Base-by-base conservation (phyloP, 2,888 invertebrate species). In the Cantharis nigra region DNA sequence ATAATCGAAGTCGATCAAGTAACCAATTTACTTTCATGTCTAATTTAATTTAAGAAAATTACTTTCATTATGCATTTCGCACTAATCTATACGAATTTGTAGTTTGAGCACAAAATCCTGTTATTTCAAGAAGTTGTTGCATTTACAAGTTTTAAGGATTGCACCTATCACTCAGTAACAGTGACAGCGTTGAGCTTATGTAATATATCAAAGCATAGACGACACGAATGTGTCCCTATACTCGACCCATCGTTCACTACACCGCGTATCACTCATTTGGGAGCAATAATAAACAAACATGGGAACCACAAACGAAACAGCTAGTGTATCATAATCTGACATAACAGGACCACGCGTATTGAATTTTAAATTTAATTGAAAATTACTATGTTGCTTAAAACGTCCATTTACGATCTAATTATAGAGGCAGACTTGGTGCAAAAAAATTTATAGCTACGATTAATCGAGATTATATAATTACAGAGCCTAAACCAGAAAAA, bases 201-300 rank as follows among this genome's bases (percentile, higher is more conserved):
- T 76, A 79, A 81, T 82, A 80, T 75, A 80, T 82, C 81, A 82
- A 80, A 78, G 80, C 78, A 79, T 77, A 75, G 74, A 79, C 78
- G 79, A 80, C 80, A 77, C 75, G 79, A 80, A 80, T 80, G 75
- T 77, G 80, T 77, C 79, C 76, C 80, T 30, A 62, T 79, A 78
- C 79, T 79, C 77, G 74, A 75, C 76, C 79, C 80, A 82, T 82
- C 82, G 81, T 79, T 82, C 82, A 82, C 80, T 79, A 78, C 75
- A 80, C 82, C 82, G 78, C 82, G 79, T 80, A 82, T 82, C 81
- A 82, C 78, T 81, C 82, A 81, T 78, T 71, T 70, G 82, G 81
- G 82, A 79, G 76, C 76, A 76, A 79, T 79, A 77, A 71, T 70
- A 76, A 76, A 78, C 78, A 75, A 76, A 78, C 76, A 71, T 74